Base-by-base conservation (phyloP, 2,797 vertebrate species). In the Benthosema pterotum region DNA sequence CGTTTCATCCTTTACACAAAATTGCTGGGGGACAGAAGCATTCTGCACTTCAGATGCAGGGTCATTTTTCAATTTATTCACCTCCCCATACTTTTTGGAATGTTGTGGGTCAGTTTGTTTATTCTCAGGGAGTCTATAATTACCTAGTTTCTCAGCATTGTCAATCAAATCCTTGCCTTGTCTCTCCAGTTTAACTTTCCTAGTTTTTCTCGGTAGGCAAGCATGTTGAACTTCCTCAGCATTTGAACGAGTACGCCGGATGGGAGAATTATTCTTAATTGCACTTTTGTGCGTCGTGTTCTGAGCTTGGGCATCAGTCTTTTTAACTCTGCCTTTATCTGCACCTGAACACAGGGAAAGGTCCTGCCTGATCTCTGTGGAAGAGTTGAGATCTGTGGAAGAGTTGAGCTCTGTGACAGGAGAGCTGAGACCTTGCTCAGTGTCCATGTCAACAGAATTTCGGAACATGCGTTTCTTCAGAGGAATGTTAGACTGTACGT, bases 381-480 rank as follows among this genome's bases (percentile, higher is more conserved):
- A 53, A 0, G 79, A 59, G 19, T 28, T 74, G 4, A 49, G 47
- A 55, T 76, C 75, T 65, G 76, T 84, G 46, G 76, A 60, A 15
- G 42, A 48, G 28, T 69, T 67, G 28, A 38, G 32, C 11, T 71
- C 77, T 1, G 71, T 65, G 17, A 73, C 52, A 25, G 70, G 54
- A n/a, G 77, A 71, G 50, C 58, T 82, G 15, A 74, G 51, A 60
- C 73, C 74, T 57, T 80, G 85, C 9, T 93, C 87, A 0, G 78
- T 64, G 59, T 90, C 83, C 0, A 75, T 65, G 52, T 91, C 91
- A 3, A 89, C 76, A 1, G 92, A 91, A 59, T 89, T 92, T 52
- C 89, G 89, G 86, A 93, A 93, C n/a, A 87, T 90, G 1, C 93
- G 88, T 73, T 94, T 94, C 72, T 94, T 94, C 66, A 94, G 78